These are phyloP conservation scores for Archaeoteleia sp. DNA, from an alignment of 2,888 invertebrate genomes.

Conservation along the genomic window DNA sequence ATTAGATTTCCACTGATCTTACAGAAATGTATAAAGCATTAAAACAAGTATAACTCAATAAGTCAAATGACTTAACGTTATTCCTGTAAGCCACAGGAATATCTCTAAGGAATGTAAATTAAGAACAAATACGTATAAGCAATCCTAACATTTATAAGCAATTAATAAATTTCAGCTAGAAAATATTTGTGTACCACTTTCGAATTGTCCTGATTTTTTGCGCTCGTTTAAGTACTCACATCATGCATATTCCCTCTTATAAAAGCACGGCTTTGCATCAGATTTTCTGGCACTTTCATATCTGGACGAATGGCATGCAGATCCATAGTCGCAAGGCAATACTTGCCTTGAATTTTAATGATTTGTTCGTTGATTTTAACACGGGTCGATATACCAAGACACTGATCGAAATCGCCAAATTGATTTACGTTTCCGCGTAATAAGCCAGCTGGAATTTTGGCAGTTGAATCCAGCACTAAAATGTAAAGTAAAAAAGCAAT, in stretches of 20 bases:
- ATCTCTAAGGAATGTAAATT: too few relatives aligned
- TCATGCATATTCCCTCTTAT: slow-evolving; percentile 81
- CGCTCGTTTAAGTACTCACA: slow-evolving; percentile 72
- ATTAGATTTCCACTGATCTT: too few relatives aligned
- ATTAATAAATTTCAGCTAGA: too few relatives aligned
- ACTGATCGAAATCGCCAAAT: slow-evolving; percentile 83
- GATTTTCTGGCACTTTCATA: slow-evolving; percentile 79
- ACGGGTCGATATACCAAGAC: slow-evolving; percentile 77
- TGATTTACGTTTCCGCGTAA: slow-evolving; percentile 84
- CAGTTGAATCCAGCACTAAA: slow-evolving; percentile 84
- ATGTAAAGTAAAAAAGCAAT: too few relatives aligned
- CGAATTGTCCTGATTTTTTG: slow-evolving; percentile 17
- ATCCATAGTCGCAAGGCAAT: slow-evolving; percentile 82
- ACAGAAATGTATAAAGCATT: too few relatives aligned
- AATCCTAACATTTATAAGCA: too few relatives aligned
- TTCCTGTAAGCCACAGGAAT: too few relatives aligned
- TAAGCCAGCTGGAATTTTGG: slow-evolving; percentile 82
- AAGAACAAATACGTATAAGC: too few relatives aligned
- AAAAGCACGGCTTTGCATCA: slow-evolving; percentile 80
- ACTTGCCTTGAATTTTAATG: slow-evolving; percentile 81
- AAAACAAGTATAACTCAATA: too few relatives aligned
- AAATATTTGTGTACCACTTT: not conserved
- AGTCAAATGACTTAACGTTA: too few relatives aligned
- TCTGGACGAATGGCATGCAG: slow-evolving; percentile 78
- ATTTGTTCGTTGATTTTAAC: slow-evolving; percentile 79